Evolutionary conservation across 1,140 invertebrate genomes (phyloP), one percentile per base, ranked within the genome.

Genomic region (Pectinophora gossypiella): DNA sequence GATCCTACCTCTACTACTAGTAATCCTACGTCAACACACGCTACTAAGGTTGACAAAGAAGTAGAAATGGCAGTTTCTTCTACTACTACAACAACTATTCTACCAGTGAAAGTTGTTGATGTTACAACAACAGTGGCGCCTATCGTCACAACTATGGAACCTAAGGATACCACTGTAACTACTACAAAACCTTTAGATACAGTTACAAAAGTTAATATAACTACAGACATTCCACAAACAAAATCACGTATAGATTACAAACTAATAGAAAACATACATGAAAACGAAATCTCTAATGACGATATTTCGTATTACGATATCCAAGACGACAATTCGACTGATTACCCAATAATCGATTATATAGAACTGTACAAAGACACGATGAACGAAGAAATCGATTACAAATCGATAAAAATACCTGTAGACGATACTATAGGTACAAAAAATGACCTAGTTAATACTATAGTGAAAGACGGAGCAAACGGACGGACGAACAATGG

Each of bases 311-410:
- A 64, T 49, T 63, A 72, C 10, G 74, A 77, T 50, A 27, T 42
- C 19, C 48, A 64, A 20, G 66, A 76, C 18, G 72, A 76, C 5
- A 79, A 76, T 58, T 48, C 62, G 4, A 80, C 80, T 12, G 82
- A 85, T 62, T 85, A 85, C 60, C 73, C 72, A 10, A 59, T 66
- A 15, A 68, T 83, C 20, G 79, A 85, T 62, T 85, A 85, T 45
- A 23, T 83, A 21, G 82, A 85, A n/a, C 46, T 77, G 3, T 85
- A 85, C 43, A 85, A 84, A 67, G 79, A 85, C 51, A 82, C 76
- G 10, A 84, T 76, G 3, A 77, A 80, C 50, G 80, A 84, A 66
- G 60, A 68, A 23, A 38, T 72, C 23, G 54, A 59, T 16, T 61
- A 65, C 16, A 49, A 52, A 35, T 43, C 59, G 9, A 76, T 72